Evolutionary conservation across 2,113 vertebrate genomes (phyloP).

Genomic region (Melospiza melodia): DNA sequence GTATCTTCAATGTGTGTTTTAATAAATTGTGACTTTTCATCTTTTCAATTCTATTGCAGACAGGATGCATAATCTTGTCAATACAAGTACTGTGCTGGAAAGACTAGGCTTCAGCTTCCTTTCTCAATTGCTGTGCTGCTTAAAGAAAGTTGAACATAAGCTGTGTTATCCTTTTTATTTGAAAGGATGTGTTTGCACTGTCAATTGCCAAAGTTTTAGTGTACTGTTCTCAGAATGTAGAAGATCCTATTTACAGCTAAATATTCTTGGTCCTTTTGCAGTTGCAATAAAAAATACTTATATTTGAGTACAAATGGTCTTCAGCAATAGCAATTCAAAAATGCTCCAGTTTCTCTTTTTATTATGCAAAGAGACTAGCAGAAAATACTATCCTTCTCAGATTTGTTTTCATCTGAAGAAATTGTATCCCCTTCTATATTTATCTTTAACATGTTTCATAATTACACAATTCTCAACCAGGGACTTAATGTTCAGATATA

Average conservation of each 20-base stretch:
- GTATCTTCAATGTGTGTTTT: background rate
- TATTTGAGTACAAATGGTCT: background rate
- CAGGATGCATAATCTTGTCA: background rate
- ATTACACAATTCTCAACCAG: conserved; percentile 4
- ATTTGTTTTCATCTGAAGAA: conserved; percentile 31
- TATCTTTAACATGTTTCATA: conserved; percentile 47
- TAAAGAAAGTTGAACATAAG: background rate
- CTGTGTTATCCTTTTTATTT: background rate
- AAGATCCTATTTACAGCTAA: background rate
- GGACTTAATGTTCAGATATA: conserved; percentile 38
- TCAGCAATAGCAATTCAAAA: background rate
- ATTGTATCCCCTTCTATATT: conserved; percentile 40
- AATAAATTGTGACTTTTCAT: background rate
- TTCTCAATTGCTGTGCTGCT: background rate
- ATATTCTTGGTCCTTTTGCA: background rate
- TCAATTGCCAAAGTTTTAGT: background rate
- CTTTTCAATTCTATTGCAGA: background rate
- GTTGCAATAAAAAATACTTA: background rate
- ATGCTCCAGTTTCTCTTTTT: background rate
- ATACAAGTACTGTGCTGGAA: background rate
- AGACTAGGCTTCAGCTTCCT: background rate
- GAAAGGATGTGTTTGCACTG: background rate
- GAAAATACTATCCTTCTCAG: background rate
- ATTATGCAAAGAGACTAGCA: background rate
- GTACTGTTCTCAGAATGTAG: background rate